phyloP scores from a whole-genome alignment of 2,113 vertebrate genomes.

The Orientallactaga bullata region DNA sequence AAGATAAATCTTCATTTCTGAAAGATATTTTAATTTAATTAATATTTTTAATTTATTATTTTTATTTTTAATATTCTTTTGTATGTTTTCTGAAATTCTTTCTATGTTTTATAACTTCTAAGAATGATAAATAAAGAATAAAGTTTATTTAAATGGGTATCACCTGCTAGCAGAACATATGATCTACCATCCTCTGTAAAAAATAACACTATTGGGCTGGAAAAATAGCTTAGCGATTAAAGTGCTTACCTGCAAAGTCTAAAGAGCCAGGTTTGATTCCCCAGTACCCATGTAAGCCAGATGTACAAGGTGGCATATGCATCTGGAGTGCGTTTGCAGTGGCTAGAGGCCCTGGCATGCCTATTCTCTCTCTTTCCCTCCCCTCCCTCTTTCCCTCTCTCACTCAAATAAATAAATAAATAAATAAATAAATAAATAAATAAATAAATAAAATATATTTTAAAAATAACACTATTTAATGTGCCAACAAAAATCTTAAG shows the following conservation, averaged over 20 bases:
- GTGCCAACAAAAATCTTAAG: not conserved
- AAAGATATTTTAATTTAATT: not conserved
- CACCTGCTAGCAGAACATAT: not conserved
- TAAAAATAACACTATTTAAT: not conserved
- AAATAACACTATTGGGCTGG: constrained; percentile 12
- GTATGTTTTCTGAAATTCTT: not conserved
- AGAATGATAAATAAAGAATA: not conserved
- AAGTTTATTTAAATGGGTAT: not conserved
- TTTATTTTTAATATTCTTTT: not conserved
- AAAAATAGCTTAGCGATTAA: too few relatives aligned
- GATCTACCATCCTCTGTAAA: not conserved
- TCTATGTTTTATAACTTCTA: not conserved
- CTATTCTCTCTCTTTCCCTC: too few relatives aligned
- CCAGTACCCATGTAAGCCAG: too few relatives aligned
- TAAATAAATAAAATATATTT: too few relatives aligned
- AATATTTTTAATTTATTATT: not conserved
- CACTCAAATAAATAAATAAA: too few relatives aligned
- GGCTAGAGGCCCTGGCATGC: too few relatives aligned
- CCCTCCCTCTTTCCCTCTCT: too few relatives aligned
- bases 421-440: too few relatives aligned
- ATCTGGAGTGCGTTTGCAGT: too few relatives aligned
- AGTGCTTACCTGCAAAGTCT: too few relatives aligned
- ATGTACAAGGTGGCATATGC: too few relatives aligned
- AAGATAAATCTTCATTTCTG: not conserved
- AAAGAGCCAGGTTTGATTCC: too few relatives aligned